Conservation (phyloP, 2,113 vertebrate genomes). For the Albula glossodonta region DNA sequence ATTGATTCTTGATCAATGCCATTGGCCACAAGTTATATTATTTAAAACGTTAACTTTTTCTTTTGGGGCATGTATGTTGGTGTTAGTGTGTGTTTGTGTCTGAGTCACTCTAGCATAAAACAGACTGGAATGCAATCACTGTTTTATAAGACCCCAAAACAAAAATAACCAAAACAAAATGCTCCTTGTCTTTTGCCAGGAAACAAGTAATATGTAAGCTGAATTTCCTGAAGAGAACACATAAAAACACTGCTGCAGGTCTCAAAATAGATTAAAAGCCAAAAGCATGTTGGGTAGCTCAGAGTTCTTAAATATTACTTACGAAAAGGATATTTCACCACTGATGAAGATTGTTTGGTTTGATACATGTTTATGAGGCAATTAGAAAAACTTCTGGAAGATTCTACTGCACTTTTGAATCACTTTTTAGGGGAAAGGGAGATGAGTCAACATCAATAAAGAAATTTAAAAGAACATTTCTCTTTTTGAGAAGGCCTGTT, state of each 20-base stretch:
- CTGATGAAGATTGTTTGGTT: not conserved
- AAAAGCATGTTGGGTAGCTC: not conserved
- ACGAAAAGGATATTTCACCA: not conserved
- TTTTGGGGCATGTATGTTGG: too few relatives aligned
- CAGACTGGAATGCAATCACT: not conserved
- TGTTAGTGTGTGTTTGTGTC: not conserved
- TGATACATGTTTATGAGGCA: too few relatives aligned
- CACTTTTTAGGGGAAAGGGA: too few relatives aligned
- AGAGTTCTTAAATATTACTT: not conserved
- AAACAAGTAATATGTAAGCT: not conserved
- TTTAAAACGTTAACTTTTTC: too few relatives aligned
- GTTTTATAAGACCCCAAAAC: not conserved
- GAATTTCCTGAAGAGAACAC: not conserved
- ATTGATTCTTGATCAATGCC: too few relatives aligned
- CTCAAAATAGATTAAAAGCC: not conserved
- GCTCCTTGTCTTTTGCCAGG: not conserved
- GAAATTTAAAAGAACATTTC: not conserved
- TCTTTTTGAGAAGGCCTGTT: not conserved
- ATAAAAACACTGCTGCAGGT: not conserved
- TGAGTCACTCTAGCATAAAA: not conserved
- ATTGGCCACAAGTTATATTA: too few relatives aligned
- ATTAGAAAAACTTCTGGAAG: too few relatives aligned
- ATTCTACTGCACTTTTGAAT: too few relatives aligned
- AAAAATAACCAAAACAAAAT: not conserved
- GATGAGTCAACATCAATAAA: too few relatives aligned